Base-by-base conservation (phyloP, 1,140 invertebrate species). In the Tetragnatha versicolor region DNA sequence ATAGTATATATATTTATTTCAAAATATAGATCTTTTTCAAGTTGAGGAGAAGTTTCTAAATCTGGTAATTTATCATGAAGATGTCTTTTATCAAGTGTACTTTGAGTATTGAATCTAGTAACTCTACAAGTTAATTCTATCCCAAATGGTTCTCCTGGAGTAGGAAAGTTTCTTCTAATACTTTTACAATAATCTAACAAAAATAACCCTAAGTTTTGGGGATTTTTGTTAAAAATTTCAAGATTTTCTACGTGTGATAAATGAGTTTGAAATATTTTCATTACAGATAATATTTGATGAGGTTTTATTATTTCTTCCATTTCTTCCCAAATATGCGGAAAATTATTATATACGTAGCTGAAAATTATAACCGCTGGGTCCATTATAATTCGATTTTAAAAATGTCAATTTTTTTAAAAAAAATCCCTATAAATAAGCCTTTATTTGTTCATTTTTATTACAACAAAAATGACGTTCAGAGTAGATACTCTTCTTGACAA, bases 21-120 rank as follows among this genome's bases (percentile, higher is more conserved):
- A 47, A 66, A 66, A 47, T 31, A 42, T 20, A 66, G 47, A 45
- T 66, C 42, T 47, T 66, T 42, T 66, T 47, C 63, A 12, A 66
- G 25, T 25, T 66, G 31, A 37, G 60, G 31, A 39, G 31, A 66
- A 45, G 42, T 66, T 25, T 17, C 20, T 17, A 66, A 20, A 6
- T 12, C 14, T 45, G 63, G 63, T 17, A 47, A 29, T 27, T 45
- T 12, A 66, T 66, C 63, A 12, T 27, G 5, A 29, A 66, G 47
- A 47, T 66, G 63, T 29, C 63, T 25, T 47, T 66, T 66, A 66
- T 66, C 63, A 29, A 66, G 29, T 3, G 63, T 66, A 47, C 47
- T 31, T 47, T 66, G 63, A 1, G 63, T 66, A 17, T 47, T 45
- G 1, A 47, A 9, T 33, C 47, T 66, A 12, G 63, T 66, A 12